Base-by-base conservation (phyloP, 2,888 invertebrate species). In the Abscondita cerata region DNA sequence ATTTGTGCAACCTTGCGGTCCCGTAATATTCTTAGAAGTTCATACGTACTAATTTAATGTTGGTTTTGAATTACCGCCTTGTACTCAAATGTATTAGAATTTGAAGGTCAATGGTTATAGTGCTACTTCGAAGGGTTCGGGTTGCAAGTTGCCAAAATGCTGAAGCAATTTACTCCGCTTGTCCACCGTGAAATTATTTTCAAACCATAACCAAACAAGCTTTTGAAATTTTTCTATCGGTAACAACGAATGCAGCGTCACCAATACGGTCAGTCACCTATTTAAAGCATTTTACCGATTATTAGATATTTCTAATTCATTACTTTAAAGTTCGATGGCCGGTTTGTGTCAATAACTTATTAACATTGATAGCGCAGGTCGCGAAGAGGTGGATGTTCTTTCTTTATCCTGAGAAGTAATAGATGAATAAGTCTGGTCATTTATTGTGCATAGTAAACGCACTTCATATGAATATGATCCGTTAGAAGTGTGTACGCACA, bases 401-500 rank as follows among this genome's bases (percentile, higher is more conserved):
- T 58, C 52, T 58, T 52, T 58, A 44, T 58, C 44, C 44, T 34
- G 5, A 31, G 41, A 51, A 51, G 41, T 50, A 41, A 18, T 50
- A 36, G 58, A 58, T 58, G 58, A 58, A 58, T 58, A 44, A 48
- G 38, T 25, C 34, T 8, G 40, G 20, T 52, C 47, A 36, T 41
- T 36, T 44, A 11, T 38, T 33, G 13, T 55, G 50, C 52, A 52
- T 54, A 57, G 53, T 62, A 53, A 61, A 57, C 52, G 62, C 57
- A 52, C 47, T 62, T 53, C 48, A 48, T 53, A 57, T 62, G 52
- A 56, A 53, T 12, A 41, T 33, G 41, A 52, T 52, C 61, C 61
- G 61, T 61, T 61, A 61, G 61, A 56, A 51, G 52, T 57, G 61
- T 47, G 61, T 61, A 61, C 61, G 52, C 51, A 61, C 52, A 19